Evolutionary conservation across 2,113 vertebrate genomes (phyloP).

Genomic region (Pipra filicauda): DNA sequence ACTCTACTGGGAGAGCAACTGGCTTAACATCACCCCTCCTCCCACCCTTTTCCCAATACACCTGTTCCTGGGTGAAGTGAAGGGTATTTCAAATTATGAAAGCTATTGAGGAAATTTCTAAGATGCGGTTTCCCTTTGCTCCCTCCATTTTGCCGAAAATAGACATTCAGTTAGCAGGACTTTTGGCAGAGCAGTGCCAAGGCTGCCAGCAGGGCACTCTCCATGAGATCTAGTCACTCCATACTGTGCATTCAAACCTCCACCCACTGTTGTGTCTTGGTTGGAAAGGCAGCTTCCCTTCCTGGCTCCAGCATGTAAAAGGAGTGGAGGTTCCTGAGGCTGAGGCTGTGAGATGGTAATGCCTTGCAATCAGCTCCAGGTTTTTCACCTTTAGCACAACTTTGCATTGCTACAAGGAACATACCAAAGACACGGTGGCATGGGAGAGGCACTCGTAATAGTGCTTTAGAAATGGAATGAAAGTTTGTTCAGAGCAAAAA

Average conservation of each 20-base stretch:
- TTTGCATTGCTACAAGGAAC: not conserved
- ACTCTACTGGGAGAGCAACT: not conserved
- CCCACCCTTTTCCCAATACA: not conserved
- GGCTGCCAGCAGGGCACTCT: not conserved
- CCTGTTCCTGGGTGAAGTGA: not conserved
- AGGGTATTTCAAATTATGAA: not conserved
- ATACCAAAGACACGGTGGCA: fast-evolving
- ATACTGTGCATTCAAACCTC: not conserved
- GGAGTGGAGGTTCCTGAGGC: not conserved
- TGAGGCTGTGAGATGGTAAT: not conserved
- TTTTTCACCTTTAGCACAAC: not conserved
- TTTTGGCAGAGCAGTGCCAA: not conserved
- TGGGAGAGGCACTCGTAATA: not conserved
- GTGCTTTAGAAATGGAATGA: not conserved
- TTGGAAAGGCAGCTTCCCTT: not conserved
- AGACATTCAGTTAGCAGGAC: not conserved
- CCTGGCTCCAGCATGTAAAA: not conserved
- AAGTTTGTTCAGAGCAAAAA: not conserved
- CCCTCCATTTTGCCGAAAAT: not conserved
- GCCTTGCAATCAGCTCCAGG: not conserved
- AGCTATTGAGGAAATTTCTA: not conserved
- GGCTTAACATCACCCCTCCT: not conserved
- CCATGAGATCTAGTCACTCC: not conserved
- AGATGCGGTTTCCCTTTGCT: not conserved
- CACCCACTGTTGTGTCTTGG: fast-evolving